Evolutionary conservation across 2,113 vertebrate genomes (phyloP).

Genomic region (Pleuronectes platessa): DNA sequence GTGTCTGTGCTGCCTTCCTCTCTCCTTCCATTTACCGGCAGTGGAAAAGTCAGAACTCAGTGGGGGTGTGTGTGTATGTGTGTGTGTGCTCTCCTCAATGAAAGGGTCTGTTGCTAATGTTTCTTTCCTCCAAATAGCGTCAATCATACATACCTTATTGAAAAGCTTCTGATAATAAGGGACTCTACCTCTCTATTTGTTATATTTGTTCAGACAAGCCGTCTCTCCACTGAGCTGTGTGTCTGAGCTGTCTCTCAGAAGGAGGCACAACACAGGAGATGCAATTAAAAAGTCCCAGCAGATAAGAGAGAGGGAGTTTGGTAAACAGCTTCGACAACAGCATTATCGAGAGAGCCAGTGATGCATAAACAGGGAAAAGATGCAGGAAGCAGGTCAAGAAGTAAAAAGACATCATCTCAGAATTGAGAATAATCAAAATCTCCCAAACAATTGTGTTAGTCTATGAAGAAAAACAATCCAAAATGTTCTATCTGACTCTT

Average conservation of each 20-base stretch:
- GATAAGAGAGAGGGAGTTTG: background rate
- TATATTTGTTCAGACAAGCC: constrained; percentile 21
- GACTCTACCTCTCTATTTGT: background rate
- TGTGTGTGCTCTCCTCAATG: constrained; percentile 25
- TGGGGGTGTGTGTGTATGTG: constrained; percentile 15
- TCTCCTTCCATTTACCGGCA: constrained; percentile 29
- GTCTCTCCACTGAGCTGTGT: background rate
- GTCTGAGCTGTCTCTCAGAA: background rate
- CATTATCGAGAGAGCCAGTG: background rate
- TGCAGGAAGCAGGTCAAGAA: background rate
- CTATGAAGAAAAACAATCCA: no score
- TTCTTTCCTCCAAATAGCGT: constrained; percentile 13
- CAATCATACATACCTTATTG: constrained; percentile 40
- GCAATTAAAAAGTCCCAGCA: constrained; percentile 28
- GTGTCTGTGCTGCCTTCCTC: constrained; percentile 39
- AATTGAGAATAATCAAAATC: no score
- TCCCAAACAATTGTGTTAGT: no score
- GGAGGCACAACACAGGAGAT: constrained; percentile 7
- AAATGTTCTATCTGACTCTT: constrained; percentile 35
- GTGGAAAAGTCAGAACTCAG: constrained; percentile 50
- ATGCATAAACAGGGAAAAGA: background rate
- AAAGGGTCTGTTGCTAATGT: constrained; percentile 43
- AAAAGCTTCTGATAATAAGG: constrained; percentile 35
- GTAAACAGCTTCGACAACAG: background rate
- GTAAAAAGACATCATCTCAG: no score